Evolutionary conservation across 2,888 invertebrate species (phyloP).

Genomic region (Drosophila histrio): DNA sequence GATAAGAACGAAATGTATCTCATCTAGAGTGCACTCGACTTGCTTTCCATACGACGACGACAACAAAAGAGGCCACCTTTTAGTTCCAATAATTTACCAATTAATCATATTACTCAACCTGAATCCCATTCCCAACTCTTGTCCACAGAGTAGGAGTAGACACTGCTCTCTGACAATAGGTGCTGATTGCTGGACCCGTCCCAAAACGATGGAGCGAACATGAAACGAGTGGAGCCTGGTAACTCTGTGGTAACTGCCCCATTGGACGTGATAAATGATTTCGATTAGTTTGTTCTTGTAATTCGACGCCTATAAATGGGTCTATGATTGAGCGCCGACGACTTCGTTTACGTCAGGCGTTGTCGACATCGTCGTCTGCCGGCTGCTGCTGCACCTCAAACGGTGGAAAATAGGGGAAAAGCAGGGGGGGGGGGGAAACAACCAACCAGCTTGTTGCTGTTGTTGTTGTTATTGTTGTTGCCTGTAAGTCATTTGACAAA

Average conservation of each 20-base stretch:
- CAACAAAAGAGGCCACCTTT: constrained; percentile 72
- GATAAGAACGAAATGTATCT: constrained; percentile 48
- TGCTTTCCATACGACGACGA: constrained; percentile 23
- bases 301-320: constrained; percentile 84
- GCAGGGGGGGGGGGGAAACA: not conserved
- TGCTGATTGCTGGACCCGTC: constrained; percentile 71
- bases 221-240: constrained; percentile 56
- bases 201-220: constrained; percentile 60
- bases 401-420: not conserved
- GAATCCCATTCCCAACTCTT: constrained; percentile 25
- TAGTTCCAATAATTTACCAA: constrained; percentile 81
- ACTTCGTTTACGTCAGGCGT: constrained; percentile 71
- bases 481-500: constrained; percentile 83
- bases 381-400: constrained; percentile 63
- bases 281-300: constrained; percentile 84
- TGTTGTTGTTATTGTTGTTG: constrained; percentile 43
- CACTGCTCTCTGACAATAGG: constrained; percentile 76
- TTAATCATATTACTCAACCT: constrained; percentile 80
- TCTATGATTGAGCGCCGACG: constrained; percentile 82
- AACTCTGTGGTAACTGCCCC: constrained; percentile 41
- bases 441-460: constrained; percentile 30
- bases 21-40: constrained; percentile 37
- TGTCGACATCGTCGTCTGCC: constrained; percentile 54
- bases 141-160: constrained; percentile 27
- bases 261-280: constrained; percentile 83